Percentiles rank a stretch among this genome's conserved stretches.
Evolutionary conservation across 2,888 invertebrate genomes (phyloP).

Genomic region (Arctia plantaginis): DNA sequence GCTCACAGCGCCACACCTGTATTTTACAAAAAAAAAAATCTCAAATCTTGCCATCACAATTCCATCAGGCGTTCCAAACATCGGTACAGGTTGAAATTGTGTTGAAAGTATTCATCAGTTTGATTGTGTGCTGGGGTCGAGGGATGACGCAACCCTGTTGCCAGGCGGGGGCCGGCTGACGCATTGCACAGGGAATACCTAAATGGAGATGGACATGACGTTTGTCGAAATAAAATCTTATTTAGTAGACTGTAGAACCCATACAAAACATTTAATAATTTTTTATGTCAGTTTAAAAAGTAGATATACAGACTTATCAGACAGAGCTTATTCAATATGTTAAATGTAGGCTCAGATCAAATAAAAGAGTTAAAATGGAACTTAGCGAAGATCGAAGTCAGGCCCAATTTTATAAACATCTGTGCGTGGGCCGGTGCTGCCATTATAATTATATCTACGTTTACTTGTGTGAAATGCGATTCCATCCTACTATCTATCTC

Average conservation of each 20-base stretch:
- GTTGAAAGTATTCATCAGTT: slow-evolving; percentile 80
- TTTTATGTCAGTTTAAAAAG: neutral
- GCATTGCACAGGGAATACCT: slow-evolving; percentile 44
- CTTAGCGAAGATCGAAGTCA: no score
- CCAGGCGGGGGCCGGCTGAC: slow-evolving; percentile 67
- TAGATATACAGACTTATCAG: neutral
- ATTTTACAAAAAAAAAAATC: slow-evolving; percentile 29
- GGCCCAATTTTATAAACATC: no score
- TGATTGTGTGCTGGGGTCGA: slow-evolving; percentile 72
- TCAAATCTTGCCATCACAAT: slow-evolving; percentile 40
- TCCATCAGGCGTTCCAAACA: slow-evolving; percentile 47
- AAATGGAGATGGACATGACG: slow-evolving; percentile 27
- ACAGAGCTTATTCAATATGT: neutral
- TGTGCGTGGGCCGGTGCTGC: no score
- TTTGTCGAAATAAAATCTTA: slow-evolving; percentile 32
- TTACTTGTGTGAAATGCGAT: no score
- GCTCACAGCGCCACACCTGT: neutral
- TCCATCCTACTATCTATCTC: no score
- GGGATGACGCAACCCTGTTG: slow-evolving; percentile 73
- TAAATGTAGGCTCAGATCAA: neutral
- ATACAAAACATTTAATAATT: neutral
- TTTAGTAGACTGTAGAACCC: slow-evolving; percentile 41
- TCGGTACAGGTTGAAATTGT: slow-evolving; percentile 55
- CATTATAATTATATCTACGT: no score
- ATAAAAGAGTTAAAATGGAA: no score